These are phyloP conservation scores for Tryphoninae sp. DNA, from an alignment of 2,888 invertebrate species.

Conservation along the genomic window DNA sequence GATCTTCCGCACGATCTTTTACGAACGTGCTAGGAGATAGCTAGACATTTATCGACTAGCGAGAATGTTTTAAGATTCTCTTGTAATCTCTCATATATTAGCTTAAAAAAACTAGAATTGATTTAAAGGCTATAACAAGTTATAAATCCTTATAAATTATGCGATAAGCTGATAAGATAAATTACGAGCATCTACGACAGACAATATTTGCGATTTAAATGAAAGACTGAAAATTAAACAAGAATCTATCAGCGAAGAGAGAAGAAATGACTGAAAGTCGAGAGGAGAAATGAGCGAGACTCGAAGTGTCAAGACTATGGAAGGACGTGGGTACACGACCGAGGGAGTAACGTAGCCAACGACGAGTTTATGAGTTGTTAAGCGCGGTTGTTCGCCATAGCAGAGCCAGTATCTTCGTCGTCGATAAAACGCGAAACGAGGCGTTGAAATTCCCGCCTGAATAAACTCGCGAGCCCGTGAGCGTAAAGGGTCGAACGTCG, in stretches of 20 bases:
- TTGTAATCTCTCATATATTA: neutral
- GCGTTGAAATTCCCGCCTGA: constrained; percentile 71
- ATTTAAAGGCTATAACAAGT: neutral
- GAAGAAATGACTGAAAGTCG: neutral
- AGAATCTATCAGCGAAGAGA: constrained; percentile 29
- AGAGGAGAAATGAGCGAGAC: constrained; percentile 47
- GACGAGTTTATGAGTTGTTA: constrained; percentile 77
- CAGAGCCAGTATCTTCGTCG: constrained; percentile 66
- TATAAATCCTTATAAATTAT: neutral
- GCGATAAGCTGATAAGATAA: no score
- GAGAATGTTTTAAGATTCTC: neutral
- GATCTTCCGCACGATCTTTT: constrained; percentile 10
- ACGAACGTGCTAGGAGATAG: constrained; percentile 14
- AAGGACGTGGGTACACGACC: constrained; percentile 19
- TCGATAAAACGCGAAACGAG: constrained; percentile 75
- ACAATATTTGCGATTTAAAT: neutral
- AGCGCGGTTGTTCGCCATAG: constrained; percentile 66
- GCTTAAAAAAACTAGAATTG: neutral
- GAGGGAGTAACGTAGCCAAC: constrained; percentile 51
- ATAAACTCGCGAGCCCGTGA: constrained; percentile 68
- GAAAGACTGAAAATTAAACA: constrained; percentile 62
- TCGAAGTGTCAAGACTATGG: constrained; percentile 11
- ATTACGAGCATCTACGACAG: no score
- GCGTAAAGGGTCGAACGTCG: constrained; percentile 64
- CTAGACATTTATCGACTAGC: neutral